Percentiles rank a stretch among this genome's conserved stretches.
Conservation (phyloP, 1,140 invertebrate species). For the Cheumatopsyche charites region DNA sequence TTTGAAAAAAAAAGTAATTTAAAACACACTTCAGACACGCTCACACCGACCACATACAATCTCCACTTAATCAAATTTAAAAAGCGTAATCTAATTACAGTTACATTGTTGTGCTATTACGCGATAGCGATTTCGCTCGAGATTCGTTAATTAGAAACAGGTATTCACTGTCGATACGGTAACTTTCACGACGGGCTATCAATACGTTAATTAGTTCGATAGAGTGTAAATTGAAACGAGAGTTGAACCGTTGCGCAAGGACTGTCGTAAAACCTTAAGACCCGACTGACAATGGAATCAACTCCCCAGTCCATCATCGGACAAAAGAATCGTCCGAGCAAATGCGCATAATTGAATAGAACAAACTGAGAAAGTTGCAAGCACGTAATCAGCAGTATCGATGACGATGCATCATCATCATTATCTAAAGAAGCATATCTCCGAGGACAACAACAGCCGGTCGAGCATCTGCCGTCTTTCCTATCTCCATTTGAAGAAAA, state of each 20-base stretch:
- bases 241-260: no score
- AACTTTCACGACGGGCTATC: conserved; percentile 14
- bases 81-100: conserved; percentile 17
- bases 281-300: no score
- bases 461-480: neutral
- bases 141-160: conserved; percentile 19
- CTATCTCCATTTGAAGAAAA: neutral
- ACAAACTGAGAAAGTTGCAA: no score
- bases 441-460: neutral
- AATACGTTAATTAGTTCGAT: conserved; percentile 11
- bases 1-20: neutral
- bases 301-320: no score
- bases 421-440: neutral
- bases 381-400: neutral
- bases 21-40: no score
- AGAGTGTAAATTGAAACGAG: no score
- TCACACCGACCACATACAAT: neutral
- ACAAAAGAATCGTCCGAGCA: no score
- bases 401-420: neutral
- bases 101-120: conserved; percentile 4
- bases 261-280: no score
- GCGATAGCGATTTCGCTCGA: conserved; percentile 7
- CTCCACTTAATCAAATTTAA: conserved; percentile 18
- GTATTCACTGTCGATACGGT: conserved; percentile 7
- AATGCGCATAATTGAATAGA: no score